A percentile compares a stretch with the other conserved stretches of the same genome.
Conservation (phyloP, 1,140 invertebrate genomes). For the Apocrypta bakeri region DNA sequence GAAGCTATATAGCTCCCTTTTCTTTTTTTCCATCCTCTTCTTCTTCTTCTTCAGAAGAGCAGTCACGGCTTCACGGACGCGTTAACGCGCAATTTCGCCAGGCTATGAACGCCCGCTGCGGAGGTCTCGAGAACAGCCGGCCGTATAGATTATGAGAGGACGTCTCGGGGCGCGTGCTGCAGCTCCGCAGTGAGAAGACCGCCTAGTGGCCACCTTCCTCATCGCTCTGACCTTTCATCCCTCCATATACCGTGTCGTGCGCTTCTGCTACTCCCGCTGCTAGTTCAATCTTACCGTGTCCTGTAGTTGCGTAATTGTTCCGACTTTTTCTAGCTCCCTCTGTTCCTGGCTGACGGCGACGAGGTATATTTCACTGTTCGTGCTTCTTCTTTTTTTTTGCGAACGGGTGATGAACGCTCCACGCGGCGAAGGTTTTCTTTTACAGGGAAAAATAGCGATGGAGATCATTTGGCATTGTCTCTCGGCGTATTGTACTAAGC, state of each 20-base stretch:
- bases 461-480: not conserved
- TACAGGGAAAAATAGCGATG: too few relatives aligned
- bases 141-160: not conserved
- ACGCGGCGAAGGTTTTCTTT: too few relatives aligned
- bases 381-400: not conserved
- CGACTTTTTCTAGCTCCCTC: not conserved
- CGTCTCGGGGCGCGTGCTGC: too few relatives aligned
- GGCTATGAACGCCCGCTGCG: not conserved
- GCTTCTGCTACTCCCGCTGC: too few relatives aligned
- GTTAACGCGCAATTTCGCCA: not conserved
- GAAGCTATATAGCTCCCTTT: not conserved
- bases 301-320: not conserved
- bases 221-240: not conserved
- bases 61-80: not conserved
- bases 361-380: too few relatives aligned
- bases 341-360: too few relatives aligned
- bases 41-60: too few relatives aligned
- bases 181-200: not conserved
- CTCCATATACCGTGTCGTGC: too few relatives aligned
- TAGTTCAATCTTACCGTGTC: too few relatives aligned
- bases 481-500: too few relatives aligned
- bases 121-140: not conserved
- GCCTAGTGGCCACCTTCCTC: not conserved
- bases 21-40: not conserved
- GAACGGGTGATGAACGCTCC: not conserved